Evolutionary conservation across 2,113 vertebrate species (phyloP).

Genomic region (Myiagra hebetior): DNA sequence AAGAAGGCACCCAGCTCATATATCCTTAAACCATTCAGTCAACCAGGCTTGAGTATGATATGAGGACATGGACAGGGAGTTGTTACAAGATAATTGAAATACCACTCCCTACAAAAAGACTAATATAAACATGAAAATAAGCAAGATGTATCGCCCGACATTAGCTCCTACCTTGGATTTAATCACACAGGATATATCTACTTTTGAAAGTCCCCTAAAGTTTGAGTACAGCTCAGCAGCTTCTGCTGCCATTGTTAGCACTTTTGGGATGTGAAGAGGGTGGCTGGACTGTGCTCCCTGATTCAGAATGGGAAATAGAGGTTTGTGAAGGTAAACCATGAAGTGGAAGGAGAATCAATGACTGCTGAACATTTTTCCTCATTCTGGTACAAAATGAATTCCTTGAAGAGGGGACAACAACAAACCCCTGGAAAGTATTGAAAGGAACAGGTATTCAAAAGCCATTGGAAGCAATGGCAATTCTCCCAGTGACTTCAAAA

Average conservation of each 20-base stretch:
- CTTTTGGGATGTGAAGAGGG: neutral
- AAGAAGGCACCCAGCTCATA: neutral
- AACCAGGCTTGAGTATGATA: neutral
- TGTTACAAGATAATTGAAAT: neutral
- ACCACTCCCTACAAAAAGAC: neutral
- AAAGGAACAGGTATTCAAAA: neutral
- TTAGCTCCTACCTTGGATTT: neutral
- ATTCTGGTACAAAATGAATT: neutral
- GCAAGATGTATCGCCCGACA: neutral
- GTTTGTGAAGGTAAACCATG: neutral
- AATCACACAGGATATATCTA: neutral
- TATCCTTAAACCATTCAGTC: neutral
- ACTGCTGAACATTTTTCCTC: neutral
- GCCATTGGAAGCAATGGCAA: neutral
- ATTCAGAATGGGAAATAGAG: neutral
- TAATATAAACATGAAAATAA: neutral
- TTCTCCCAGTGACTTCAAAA: neutral
- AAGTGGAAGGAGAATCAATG: neutral
- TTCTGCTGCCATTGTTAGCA: neutral
- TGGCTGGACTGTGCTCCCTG: neutral
- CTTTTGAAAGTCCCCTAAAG: rapidly evolving
- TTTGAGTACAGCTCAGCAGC: neutral
- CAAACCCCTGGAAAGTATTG: neutral
- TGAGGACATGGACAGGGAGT: rapidly evolving
- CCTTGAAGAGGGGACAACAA: neutral